Base-by-base conservation (phyloP, 2,888 invertebrate species). In the Lasioglossum oenotherae region DNA sequence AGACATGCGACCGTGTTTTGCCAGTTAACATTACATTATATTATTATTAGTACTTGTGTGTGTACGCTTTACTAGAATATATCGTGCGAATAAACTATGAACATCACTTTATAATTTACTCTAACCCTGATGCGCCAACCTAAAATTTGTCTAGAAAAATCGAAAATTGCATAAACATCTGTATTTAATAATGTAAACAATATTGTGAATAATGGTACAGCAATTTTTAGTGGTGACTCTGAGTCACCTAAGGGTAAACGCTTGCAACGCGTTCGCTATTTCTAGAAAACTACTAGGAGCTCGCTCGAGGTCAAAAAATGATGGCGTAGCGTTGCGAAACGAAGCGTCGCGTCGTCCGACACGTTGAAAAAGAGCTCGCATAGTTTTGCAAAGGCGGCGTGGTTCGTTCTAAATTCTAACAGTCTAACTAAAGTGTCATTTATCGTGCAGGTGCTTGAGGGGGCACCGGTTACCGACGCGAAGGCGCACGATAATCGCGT, bases 401-500 rank as follows among this genome's bases (percentile, higher is more conserved):
- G 16, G 60, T 64, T 14, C n/a, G 27, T 60, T 60, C 60, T 27
- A 27, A 60, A 12, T 64, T 53, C 53, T 10, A 53, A 53, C 3
- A n/a, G 53, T 53, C 10, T 10, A 8, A 8, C 67, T 23, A 67
- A 67, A 35, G 67, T 67, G 38, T 49, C 69, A 71, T 60, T 84
- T 64, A 53, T 69, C 35, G 2, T 69, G 79, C 75, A 57, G 64
- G 72, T 67, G 84, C 79, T 31, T 67, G 44, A 35, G 35, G 74
- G 73, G 3, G 5, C 49, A 41, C 27, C 31, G 53, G 53, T 23
- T 23, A 10, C 23, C 10, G 53, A 2, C 3, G 53, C 53, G 23
- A 23, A 53, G 53, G 53, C 35, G n/a, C 46, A 1, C 57, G 73
- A 60, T 86, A 85, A 82, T 86, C 86, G 73, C 82, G 75, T 86